Evolutionary conservation across 2,888 invertebrate species (phyloP).

Genomic region (Gerris lacustris): DNA sequence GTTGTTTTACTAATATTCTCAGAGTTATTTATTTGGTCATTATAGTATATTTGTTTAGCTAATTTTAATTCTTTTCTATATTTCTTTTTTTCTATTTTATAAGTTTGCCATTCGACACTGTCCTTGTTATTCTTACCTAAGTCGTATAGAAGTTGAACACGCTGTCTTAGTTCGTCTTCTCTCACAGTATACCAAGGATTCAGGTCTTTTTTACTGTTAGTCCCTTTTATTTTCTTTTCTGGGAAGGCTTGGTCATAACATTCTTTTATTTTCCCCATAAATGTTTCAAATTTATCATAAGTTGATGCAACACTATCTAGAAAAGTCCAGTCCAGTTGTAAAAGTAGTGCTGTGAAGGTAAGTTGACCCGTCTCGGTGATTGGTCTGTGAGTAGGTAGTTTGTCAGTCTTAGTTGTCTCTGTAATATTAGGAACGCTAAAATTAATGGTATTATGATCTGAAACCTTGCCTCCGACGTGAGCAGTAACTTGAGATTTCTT

Average conservation of each 20-base stretch:
- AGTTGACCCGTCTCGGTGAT: background rate
- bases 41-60: background rate
- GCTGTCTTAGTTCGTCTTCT: background rate
- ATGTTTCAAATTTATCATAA: background rate
- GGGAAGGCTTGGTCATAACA: background rate
- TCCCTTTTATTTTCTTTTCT: background rate
- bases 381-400: background rate
- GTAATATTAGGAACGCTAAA: background rate
- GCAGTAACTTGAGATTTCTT: background rate
- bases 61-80: background rate
- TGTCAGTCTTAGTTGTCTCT: background rate
- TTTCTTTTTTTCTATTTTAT: background rate
- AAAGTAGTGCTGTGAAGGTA: background rate
- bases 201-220: background rate
- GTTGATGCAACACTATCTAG: background rate
- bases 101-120: background rate
- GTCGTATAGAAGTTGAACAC: background rate
- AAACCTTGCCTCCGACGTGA: background rate
- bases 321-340: background rate
- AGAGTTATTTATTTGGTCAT: background rate
- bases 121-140: background rate
- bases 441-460: background rate
- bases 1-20: background rate
- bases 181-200: background rate
- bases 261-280: background rate